Conservation (phyloP, 1,140 invertebrate species). For the Lerema accius region DNA sequence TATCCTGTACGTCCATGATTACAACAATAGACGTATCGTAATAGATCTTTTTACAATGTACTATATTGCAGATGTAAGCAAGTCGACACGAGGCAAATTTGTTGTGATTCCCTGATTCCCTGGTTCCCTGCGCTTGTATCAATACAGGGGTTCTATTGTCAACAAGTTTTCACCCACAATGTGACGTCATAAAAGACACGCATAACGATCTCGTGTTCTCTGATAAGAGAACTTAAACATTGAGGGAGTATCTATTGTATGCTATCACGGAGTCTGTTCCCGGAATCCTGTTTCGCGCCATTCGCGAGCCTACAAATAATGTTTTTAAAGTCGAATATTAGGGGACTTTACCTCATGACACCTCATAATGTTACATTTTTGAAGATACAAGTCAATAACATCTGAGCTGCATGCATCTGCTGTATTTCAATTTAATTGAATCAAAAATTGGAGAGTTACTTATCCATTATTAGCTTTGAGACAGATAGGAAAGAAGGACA, state of each 20-base stretch:
- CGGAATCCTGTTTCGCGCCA: slow-evolving; percentile 58
- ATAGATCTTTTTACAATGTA: not conserved
- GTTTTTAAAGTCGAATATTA: slow-evolving; percentile 52
- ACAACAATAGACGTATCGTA: not conserved
- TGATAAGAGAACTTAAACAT: slow-evolving; percentile 22
- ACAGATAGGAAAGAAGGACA: no score
- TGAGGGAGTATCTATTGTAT: slow-evolving; percentile 23
- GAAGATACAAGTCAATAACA: no score
- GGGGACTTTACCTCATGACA: slow-evolving; percentile 15
- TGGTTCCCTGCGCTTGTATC: not conserved
- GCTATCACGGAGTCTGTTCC: slow-evolving; percentile 67
- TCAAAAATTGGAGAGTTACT: no score
- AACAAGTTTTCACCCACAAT: slow-evolving; percentile 21
- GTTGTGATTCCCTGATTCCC: slow-evolving; percentile 19
- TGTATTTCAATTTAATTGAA: no score
- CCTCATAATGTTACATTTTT: no score
- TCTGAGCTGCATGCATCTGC: no score
- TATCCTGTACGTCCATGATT: no score
- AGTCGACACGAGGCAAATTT: not conserved
- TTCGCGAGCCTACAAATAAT: slow-evolving; percentile 36
- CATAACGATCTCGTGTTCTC: slow-evolving; percentile 20
- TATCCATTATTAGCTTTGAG: no score
- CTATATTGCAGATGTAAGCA: not conserved
- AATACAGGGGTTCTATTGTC: slow-evolving; percentile 13
- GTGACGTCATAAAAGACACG: slow-evolving; percentile 22